Base-by-base conservation (phyloP, 2,797 vertebrate genomes). In the Spheniscus humboldti region DNA sequence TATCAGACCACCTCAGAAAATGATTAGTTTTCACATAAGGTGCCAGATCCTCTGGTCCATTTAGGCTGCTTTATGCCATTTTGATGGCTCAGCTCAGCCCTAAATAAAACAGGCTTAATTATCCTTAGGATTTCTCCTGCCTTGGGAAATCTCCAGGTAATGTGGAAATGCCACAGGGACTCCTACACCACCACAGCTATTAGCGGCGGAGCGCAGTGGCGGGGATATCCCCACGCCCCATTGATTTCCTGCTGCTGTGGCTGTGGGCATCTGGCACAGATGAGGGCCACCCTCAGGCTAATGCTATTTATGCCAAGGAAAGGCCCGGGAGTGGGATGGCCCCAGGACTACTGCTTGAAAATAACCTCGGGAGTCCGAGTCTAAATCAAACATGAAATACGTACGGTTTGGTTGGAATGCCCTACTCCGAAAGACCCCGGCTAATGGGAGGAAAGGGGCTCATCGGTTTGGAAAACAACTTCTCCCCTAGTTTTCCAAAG, bases 91-190 rank as follows among this genome's bases (percentile, higher is more conserved):
- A 92, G 96, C 94, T 97, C 95, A 94, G 91, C 94, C 95, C 97
- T 96, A 97, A 97, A 96, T 97, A 97, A 97, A 96, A 95, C 95
- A 93, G 92, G 94, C 94, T 96, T 96, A 96, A 97, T 97, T 97
- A 96, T 97, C 97, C 95, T 96, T 96, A 97, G 93, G 97, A 97
- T 96, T 97, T 94, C 85, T 96, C 87, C 94, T 96, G 94, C 94
- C 96, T 97, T 95, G 94, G 95, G 97, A 97, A 97, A 97, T 97
- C 95, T 96, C 96, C 95, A 97, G 97, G 95, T 97, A 97, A 96
- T 96, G 95, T 96, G 92, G 93, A 92, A 96, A 96, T 97, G 96
- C 95, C 94, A 97, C 62, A 72, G 95, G 95, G 95, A 97, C 92
- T 95, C 76, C 91, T 90, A 64, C 94, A 90, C 89, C 92, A 97